These are phyloP conservation scores for Gobiocypris rarus DNA, from an alignment of 2,113 vertebrate species.

Conservation along the genomic window DNA sequence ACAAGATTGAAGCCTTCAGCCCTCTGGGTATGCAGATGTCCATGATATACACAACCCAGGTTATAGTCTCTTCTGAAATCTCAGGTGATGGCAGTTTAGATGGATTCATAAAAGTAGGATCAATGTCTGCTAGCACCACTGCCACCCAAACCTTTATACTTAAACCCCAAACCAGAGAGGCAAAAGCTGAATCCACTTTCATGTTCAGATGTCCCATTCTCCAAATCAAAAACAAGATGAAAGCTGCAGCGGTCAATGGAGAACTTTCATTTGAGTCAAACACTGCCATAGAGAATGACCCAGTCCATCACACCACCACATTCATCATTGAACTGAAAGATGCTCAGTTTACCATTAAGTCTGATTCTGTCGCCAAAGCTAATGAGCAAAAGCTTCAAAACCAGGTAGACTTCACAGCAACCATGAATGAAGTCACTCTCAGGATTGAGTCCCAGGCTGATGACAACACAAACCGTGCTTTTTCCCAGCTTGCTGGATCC, in stretches of 20 bases:
- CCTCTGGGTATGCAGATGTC: conserved; percentile 79
- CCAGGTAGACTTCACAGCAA: conserved; percentile 81
- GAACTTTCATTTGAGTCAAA: conserved; percentile 76
- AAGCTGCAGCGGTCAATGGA: conserved; percentile 72
- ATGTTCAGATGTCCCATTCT: conserved; percentile 81
- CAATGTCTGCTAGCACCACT: conserved; percentile 70
- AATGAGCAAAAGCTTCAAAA: conserved; percentile 70
- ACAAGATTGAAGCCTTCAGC: conserved; percentile 78
- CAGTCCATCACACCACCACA: conserved; percentile 81
- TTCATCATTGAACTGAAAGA: conserved; percentile 79
- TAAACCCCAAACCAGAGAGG: conserved; percentile 61
- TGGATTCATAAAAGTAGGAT: conserved; percentile 74
- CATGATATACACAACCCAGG: conserved; percentile 70
- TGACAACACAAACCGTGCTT: conserved; percentile 73
- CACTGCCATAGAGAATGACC: conserved; percentile 76
- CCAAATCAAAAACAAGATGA: conserved; percentile 80
- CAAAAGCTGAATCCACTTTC: conserved; percentile 79
- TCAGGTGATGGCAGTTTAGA: conserved; percentile 73
- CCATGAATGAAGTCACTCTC: conserved; percentile 73
- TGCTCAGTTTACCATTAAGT: conserved; percentile 80
- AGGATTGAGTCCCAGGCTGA: conserved; percentile 79
- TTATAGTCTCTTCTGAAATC: conserved; percentile 66
- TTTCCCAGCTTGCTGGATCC: conserved; percentile 78
- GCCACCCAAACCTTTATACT: conserved; percentile 72
- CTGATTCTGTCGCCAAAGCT: conserved; percentile 73